Conservation (phyloP, 2,888 invertebrate species). For the Tetrapedia diversipes region DNA sequence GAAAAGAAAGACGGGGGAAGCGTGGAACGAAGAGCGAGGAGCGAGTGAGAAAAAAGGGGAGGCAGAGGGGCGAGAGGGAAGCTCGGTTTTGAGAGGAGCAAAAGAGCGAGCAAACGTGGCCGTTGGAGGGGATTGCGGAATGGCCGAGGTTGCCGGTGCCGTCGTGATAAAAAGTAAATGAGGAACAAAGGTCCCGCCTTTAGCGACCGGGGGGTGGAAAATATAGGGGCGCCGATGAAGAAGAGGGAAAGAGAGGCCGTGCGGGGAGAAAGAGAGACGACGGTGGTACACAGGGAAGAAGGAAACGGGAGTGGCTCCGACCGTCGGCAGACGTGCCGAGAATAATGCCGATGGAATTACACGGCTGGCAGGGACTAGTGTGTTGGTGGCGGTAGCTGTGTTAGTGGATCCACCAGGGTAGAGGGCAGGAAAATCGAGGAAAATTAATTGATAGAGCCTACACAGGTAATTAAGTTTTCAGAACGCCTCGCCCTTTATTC, state of each 20-base stretch:
- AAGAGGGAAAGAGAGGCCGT: slow-evolving; percentile 11
- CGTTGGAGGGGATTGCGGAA: slow-evolving; percentile 63
- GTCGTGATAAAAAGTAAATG: slow-evolving; percentile 82
- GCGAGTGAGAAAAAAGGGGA: slow-evolving; percentile 26
- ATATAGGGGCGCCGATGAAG: slow-evolving; percentile 59
- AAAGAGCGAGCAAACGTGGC: slow-evolving; percentile 36
- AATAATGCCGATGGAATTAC: slow-evolving; percentile 82
- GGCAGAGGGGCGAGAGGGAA: slow-evolving; percentile 42
- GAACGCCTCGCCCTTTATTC: slow-evolving; percentile 65
- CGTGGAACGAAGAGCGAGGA: slow-evolving; percentile 28
- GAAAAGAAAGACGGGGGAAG: slow-evolving; percentile 7
- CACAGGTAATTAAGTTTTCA: slow-evolving; percentile 82
- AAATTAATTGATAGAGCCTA: slow-evolving; percentile 82
- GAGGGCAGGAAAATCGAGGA: slow-evolving; percentile 79
- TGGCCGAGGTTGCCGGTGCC: slow-evolving; percentile 70
- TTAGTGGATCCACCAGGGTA: slow-evolving; percentile 55
- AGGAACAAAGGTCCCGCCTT: slow-evolving; percentile 80
- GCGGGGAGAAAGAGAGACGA: slow-evolving; percentile 10
- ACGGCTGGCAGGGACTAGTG: slow-evolving; percentile 70
- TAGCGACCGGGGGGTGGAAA: slow-evolving; percentile 63
- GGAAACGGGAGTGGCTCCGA: slow-evolving; percentile 68
- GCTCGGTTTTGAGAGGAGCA: slow-evolving; percentile 43
- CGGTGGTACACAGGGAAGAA: slow-evolving; percentile 37
- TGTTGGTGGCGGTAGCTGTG: slow-evolving; percentile 52
- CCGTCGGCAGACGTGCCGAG: slow-evolving; percentile 80